Evolutionary conservation across 2,113 vertebrate genomes (phyloP).

Genomic region (Ceyx margarethae): DNA sequence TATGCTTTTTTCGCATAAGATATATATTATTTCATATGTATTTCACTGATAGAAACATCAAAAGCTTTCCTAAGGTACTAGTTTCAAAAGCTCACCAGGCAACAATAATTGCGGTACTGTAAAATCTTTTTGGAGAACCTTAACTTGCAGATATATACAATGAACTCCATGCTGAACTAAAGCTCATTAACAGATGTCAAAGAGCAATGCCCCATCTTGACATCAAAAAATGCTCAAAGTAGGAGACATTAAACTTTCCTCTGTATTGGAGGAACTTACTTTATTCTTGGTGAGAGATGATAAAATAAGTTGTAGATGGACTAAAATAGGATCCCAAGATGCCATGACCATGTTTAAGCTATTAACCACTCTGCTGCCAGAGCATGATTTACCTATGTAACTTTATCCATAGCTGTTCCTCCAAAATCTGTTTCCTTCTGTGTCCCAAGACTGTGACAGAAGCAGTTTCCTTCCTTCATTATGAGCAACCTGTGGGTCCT

Average conservation of each 20-base stretch:
- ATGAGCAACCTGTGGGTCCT: background rate
- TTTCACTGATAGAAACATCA: background rate
- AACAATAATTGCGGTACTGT: background rate
- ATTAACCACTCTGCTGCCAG: background rate
- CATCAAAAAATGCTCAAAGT: background rate
- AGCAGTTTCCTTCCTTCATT: background rate
- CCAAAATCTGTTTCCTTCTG: background rate
- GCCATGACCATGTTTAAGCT: background rate
- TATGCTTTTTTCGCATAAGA: background rate
- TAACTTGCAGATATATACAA: background rate
- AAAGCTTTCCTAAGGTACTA: background rate
- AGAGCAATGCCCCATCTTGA: background rate
- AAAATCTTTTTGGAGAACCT: background rate
- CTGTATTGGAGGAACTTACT: fast-evolving
- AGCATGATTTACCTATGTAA: background rate
- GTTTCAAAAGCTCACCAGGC: background rate
- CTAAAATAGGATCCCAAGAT: background rate
- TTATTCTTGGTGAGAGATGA: background rate
- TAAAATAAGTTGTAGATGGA: background rate
- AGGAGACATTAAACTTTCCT: background rate
- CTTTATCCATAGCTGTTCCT: fast-evolving
- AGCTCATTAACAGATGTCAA: background rate
- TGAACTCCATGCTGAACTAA: background rate
- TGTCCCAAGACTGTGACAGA: fast-evolving
- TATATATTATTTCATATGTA: background rate